A percentile compares a stretch with the other conserved stretches of the same genome.
phyloP scores from a whole-genome alignment of 2,797 vertebrate species.

The Eremophila alpestris region DNA sequence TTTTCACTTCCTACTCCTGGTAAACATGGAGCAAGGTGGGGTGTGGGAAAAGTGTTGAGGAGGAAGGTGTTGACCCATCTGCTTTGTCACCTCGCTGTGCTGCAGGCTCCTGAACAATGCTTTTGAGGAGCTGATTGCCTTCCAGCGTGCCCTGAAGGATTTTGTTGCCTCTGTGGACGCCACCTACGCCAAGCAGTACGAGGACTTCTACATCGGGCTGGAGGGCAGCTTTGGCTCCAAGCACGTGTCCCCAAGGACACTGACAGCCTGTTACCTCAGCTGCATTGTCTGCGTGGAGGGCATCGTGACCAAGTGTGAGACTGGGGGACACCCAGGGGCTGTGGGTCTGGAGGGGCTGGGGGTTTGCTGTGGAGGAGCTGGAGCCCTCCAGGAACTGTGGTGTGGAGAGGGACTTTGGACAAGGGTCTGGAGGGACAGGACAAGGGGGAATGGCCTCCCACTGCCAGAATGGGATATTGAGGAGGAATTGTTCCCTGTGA shows the following conservation, averaged over 20 bases:
- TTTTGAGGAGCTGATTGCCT: constrained; percentile 91
- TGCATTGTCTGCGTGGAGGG: constrained; percentile 95
- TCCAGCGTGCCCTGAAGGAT: constrained; percentile 93
- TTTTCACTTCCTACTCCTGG: neutral
- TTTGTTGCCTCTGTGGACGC: constrained; percentile 90
- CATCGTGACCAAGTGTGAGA: constrained; percentile 96
- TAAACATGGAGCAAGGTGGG: rapidly evolving
- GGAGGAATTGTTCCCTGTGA: neutral
- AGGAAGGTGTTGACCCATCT: neutral
- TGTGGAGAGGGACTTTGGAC: neutral
- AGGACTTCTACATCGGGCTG: constrained; percentile 93
- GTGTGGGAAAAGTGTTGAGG: rapidly evolving
- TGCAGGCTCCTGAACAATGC: constrained; percentile 88
- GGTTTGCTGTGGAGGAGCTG: neutral
- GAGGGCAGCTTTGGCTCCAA: constrained; percentile 96
- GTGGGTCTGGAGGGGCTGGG: rapidly evolving
- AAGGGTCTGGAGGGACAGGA: neutral
- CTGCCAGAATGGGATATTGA: neutral
- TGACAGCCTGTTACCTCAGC: constrained; percentile 91
- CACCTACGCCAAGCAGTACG: constrained; percentile 94
- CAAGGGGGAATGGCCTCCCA: neutral
- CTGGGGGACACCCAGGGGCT: neutral
- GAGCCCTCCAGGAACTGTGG: neutral
- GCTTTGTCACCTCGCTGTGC: neutral
- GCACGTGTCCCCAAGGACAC: constrained; percentile 91